Conservation (phyloP, 2,888 invertebrate species). For the Syrista parreyssii region DNA sequence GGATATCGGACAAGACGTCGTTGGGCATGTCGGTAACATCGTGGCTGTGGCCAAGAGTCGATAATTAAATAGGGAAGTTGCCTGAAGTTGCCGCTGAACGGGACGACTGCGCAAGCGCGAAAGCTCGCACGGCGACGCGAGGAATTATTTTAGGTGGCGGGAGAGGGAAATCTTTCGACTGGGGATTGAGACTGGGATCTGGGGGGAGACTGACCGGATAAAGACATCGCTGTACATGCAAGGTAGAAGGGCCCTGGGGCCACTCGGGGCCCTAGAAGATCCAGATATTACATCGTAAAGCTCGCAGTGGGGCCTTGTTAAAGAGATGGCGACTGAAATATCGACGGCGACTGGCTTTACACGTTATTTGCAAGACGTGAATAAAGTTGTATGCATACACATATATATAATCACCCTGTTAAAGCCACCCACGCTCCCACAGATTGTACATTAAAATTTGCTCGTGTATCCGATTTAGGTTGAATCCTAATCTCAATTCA, state of each 20-base stretch:
- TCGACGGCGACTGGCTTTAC: background rate
- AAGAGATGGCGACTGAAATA: background rate
- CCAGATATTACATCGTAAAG: background rate
- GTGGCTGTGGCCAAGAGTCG: constrained; percentile 19
- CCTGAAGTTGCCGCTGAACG: background rate
- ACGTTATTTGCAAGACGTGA: background rate
- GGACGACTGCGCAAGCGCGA: background rate
- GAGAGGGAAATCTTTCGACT: background rate
- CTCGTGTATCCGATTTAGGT: background rate
- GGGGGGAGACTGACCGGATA: background rate
- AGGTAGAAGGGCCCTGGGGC: background rate
- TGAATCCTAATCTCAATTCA: background rate
- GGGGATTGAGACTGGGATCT: no score
- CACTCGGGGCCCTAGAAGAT: background rate
- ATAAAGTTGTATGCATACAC: background rate
- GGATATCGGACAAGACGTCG: constrained; percentile 28
- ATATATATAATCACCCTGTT: background rate
- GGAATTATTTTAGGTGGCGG: background rate
- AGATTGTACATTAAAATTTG: background rate
- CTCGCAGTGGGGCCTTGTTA: background rate
- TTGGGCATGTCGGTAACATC: constrained; percentile 35
- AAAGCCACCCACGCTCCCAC: background rate
- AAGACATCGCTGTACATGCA: background rate
- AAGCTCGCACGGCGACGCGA: background rate
- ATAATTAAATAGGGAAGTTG: constrained; percentile 41